These are phyloP conservation scores for Aurelia coerulea DNA, from an alignment of 30 jellyfish, hydroid and myxozoan species.

Conservation along the genomic window DNA sequence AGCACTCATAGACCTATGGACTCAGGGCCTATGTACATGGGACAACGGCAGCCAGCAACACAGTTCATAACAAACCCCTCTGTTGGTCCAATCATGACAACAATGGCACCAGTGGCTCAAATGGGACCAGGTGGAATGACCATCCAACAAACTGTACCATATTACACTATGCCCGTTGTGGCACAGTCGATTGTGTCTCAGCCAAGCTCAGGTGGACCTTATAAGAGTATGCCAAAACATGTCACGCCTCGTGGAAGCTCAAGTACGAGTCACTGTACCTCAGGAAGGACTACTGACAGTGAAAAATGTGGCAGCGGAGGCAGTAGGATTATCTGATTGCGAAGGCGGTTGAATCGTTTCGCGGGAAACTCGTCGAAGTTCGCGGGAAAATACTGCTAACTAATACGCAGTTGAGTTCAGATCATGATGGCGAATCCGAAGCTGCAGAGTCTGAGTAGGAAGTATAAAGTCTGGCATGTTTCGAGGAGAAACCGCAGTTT, in stretches of 20 bases:
- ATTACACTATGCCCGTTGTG: constrained; percentile 57
- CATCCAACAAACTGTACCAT: constrained; percentile 53
- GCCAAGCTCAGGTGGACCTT: constrained; percentile 53
- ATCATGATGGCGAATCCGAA: too few species aligned
- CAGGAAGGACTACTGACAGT: constrained; percentile 69
- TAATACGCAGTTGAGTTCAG: not conserved
- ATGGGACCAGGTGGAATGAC: constrained; percentile 60
- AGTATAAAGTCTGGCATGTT: too few species aligned
- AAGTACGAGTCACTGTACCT: constrained; percentile 67
- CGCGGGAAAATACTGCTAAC: not conserved
- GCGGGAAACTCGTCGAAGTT: not conserved
- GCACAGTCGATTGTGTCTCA: constrained; percentile 75
- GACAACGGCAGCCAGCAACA: constrained; percentile 43
- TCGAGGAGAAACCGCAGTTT: not conserved
- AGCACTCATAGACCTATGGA: constrained; percentile 28
- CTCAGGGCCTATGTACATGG: constrained; percentile 30
- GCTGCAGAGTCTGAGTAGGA: too few species aligned
- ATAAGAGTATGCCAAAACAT: constrained; percentile 33
- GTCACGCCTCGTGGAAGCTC: constrained; percentile 81
- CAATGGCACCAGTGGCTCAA: constrained; percentile 47
- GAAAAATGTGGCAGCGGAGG: constrained; percentile 73
- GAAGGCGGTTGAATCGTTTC: not conserved
- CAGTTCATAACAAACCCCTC: constrained; percentile 60
- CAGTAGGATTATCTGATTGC: constrained; percentile 33
- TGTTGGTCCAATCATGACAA: constrained; percentile 52